Percentiles rank a stretch among this genome's conserved stretches.
These are phyloP conservation scores for Pyrochroa serraticornis DNA, from an alignment of 2,888 invertebrate genomes.

Conservation along the genomic window DNA sequence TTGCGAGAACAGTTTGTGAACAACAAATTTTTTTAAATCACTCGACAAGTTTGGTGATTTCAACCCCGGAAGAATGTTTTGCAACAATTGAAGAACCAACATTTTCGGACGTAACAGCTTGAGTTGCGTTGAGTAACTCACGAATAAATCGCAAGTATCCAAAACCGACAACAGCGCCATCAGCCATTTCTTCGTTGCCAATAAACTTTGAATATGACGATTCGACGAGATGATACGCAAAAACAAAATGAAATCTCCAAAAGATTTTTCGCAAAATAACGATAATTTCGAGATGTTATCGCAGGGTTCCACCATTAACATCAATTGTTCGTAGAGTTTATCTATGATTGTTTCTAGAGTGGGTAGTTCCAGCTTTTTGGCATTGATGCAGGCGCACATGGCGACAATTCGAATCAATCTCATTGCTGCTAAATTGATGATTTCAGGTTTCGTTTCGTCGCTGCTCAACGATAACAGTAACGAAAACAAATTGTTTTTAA, in stretches of 20 bases:
- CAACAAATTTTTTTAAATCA: slow-evolving; percentile 59
- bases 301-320: slow-evolving; percentile 41
- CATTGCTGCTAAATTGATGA: slow-evolving; percentile 59
- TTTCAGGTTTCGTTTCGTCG: slow-evolving; percentile 44
- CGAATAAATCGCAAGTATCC: slow-evolving; percentile 43
- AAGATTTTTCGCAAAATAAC: slow-evolving; percentile 53
- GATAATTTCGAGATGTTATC: slow-evolving; percentile 23
- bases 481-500: slow-evolving; percentile 62
- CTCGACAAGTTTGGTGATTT: slow-evolving; percentile 52
- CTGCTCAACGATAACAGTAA: slow-evolving; percentile 55
- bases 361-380: slow-evolving; percentile 58
- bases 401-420: slow-evolving; percentile 64
- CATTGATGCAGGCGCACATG: slow-evolving; percentile 62
- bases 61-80: slow-evolving; percentile 58
- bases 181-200: slow-evolving; percentile 62
- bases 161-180: slow-evolving; percentile 58
- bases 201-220: slow-evolving; percentile 55
- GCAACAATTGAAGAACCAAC: slow-evolving; percentile 62
- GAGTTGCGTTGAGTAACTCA: slow-evolving; percentile 46
- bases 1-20: slow-evolving; percentile 61
- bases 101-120: slow-evolving; percentile 62
- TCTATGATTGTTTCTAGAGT: slow-evolving; percentile 62
- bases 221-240: slow-evolving; percentile 61
- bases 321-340: slow-evolving; percentile 61
- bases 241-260: slow-evolving; percentile 65